Conservation (phyloP, 2,888 invertebrate genomes). For the Leptinotarsa peninsularis region DNA sequence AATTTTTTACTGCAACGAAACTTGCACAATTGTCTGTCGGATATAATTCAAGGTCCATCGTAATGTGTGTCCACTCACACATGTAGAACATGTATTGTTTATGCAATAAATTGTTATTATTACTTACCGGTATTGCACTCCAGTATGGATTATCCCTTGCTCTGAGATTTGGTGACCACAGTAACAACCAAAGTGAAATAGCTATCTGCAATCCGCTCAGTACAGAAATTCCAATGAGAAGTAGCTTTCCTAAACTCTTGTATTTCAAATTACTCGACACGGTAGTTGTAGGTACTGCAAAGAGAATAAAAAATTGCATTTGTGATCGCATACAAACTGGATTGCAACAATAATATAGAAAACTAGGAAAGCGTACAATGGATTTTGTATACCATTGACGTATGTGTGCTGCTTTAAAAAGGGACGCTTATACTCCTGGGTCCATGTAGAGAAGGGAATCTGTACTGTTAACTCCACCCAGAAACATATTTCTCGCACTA, state of each 20-base stretch:
- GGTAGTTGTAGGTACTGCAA: slow-evolving; percentile 27
- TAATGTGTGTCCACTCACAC: too few species aligned
- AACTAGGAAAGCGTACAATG: neutral
- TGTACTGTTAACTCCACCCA: too few species aligned
- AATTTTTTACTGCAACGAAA: too few species aligned
- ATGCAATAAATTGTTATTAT: neutral
- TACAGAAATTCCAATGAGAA: slow-evolving; percentile 67
- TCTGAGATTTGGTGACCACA: slow-evolving; percentile 72
- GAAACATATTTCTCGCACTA: too few species aligned
- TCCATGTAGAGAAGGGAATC: too few species aligned
- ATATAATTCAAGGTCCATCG: too few species aligned
- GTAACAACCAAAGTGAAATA: slow-evolving; percentile 71
- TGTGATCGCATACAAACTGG: neutral
- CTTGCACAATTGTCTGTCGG: too few species aligned
- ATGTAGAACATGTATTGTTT: too few species aligned
- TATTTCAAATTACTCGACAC: slow-evolving; percentile 68
- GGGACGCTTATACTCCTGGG: too few species aligned
- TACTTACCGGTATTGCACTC: slow-evolving; percentile 73
- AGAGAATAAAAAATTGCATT: neutral
- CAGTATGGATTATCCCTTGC: slow-evolving; percentile 74
- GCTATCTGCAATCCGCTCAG: slow-evolving; percentile 70
- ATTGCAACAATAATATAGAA: neutral
- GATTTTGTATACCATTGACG: too few species aligned
- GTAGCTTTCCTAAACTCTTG: slow-evolving; percentile 66
- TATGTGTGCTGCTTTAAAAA: too few species aligned